Evolutionary conservation across 2,888 invertebrate genomes (phyloP).

Genomic region (Eulithis testata): DNA sequence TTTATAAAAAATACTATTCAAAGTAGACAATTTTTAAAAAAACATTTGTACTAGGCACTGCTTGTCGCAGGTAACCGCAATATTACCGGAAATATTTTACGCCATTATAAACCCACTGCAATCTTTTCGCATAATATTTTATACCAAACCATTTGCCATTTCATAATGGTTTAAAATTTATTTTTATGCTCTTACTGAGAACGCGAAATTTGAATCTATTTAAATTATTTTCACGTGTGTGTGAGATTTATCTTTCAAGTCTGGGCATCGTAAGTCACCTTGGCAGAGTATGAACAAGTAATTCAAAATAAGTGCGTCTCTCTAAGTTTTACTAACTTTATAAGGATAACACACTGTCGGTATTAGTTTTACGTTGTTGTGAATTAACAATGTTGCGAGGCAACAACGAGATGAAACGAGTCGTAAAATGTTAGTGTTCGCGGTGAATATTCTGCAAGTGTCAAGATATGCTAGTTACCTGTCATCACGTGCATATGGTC

Average conservation of each 20-base stretch:
- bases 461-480: slow-evolving; percentile 70
- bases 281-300: slow-evolving; percentile 25
- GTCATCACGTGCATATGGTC: slow-evolving; percentile 77
- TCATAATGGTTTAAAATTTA: slow-evolving; percentile 55
- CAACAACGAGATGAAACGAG: slow-evolving; percentile 25
- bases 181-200: slow-evolving; percentile 47
- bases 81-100: slow-evolving; percentile 72
- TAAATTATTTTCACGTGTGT: slow-evolving; percentile 34
- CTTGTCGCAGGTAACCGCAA: slow-evolving; percentile 71
- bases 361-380: slow-evolving; percentile 27
- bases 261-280: slow-evolving; percentile 26
- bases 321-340: slow-evolving; percentile 12
- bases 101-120: slow-evolving; percentile 63
- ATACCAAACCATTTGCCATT: slow-evolving; percentile 58
- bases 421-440: slow-evolving; percentile 36
- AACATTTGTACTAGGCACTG: slow-evolving; percentile 63
- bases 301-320: slow-evolving; percentile 28
- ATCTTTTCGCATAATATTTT: slow-evolving; percentile 56
- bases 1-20: not conserved
- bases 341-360: slow-evolving; percentile 18
- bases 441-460: slow-evolving; percentile 56
- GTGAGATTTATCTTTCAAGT: slow-evolving; percentile 29
- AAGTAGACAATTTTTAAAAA: slow-evolving; percentile 52
- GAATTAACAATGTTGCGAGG: slow-evolving; percentile 30
- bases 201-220: slow-evolving; percentile 38